Conservation (phyloP, 2,113 vertebrate species). For the Coturnix japonica region DNA sequence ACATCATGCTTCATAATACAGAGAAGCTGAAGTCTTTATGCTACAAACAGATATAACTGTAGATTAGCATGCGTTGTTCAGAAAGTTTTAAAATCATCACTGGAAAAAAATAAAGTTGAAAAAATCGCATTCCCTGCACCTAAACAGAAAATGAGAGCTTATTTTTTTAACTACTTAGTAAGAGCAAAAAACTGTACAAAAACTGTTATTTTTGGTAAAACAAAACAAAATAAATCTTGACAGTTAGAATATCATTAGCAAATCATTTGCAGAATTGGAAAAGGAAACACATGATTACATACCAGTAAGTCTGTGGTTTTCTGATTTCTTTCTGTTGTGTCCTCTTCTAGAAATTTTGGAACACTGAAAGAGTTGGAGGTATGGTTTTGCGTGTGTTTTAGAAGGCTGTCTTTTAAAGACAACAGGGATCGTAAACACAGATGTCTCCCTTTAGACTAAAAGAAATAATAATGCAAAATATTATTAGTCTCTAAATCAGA, state of each 20-base stretch:
- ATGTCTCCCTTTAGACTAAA: slow-evolving; percentile 76
- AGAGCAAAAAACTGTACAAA: background rate
- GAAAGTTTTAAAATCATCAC: background rate
- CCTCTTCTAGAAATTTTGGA: slow-evolving; percentile 84
- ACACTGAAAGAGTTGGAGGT: slow-evolving; percentile 66
- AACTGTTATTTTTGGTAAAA: background rate
- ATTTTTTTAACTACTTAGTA: background rate
- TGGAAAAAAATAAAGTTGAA: background rate
- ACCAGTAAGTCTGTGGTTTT: slow-evolving; percentile 78
- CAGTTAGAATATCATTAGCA: background rate
- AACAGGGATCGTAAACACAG: slow-evolving; percentile 78
- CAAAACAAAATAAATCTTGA: background rate
- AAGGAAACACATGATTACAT: background rate
- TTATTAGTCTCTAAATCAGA: background rate
- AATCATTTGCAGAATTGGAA: background rate
- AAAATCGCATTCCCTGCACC: accelerated
- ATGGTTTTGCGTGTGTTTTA: slow-evolving; percentile 70
- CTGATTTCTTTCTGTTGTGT: slow-evolving; percentile 67
- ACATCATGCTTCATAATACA: background rate
- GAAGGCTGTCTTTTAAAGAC: slow-evolving; percentile 79
- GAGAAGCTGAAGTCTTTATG: background rate
- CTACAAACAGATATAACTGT: background rate
- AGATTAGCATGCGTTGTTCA: background rate
- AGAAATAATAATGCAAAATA: background rate
- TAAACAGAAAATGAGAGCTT: background rate